Base-by-base conservation (phyloP, 2,113 vertebrate species). In the Pachycephala philippinensis region DNA sequence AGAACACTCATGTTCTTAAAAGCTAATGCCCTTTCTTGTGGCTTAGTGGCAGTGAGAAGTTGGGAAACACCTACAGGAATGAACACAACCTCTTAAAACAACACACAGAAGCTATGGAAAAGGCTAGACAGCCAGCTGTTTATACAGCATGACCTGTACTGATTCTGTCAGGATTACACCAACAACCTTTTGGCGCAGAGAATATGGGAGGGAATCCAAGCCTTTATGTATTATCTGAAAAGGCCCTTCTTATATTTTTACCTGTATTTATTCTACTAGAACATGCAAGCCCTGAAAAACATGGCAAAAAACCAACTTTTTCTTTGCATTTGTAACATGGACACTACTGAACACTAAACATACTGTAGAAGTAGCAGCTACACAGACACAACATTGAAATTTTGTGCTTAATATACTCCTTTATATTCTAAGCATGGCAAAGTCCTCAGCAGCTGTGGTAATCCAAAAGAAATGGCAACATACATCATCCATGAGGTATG, bases 371-470 rank as follows among this genome's bases (percentile, higher is more conserved):
- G 44, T 40, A 96, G 90, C 85, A 96, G 75, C 90, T 90, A 96
- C 75, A 59, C 37, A 81, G 70, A 90, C 82, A 84, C 18, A 64
- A 93, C 23, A 45, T n/a, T n/a, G 42, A 84, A 83, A 63, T 71
- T 95, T 95, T 93, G 85, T 92, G 90, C 93, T 96, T 90, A 71
- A 84, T 33, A 90, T 44, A 77, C 17, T 80, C 24, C 27, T 88
- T 92, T 77, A 66, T 88, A 93, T 77, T 90, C 64, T 71, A 84
- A 78, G 65, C 88, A 45, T 53, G 69, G 71, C 60, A 88, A 72
- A 94, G 66, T 95, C 87, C 76, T 91, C 95, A 93, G 90, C 88
- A 90, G 92, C 88, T 93, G 72, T 70, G n/a, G 31, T 35, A 88
- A 81, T 86, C 83, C 68, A 26, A 72, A 95, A 82, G 13, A 82